Conservation (phyloP, 2,113 vertebrate species). For the Callocephalon fimbriatum region DNA sequence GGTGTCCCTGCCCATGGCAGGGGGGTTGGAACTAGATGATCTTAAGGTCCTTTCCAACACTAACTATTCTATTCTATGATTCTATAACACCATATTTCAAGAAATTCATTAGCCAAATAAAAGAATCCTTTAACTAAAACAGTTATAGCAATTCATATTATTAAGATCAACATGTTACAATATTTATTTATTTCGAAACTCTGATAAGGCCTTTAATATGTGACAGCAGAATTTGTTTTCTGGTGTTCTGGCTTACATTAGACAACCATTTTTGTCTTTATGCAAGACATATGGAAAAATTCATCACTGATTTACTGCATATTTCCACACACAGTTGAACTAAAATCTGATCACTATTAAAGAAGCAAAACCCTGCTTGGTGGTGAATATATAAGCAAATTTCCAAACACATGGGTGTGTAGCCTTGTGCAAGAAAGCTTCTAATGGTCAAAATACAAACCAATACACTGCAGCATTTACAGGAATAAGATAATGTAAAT, state of each 20-base stretch:
- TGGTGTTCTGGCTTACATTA: constrained; percentile 57
- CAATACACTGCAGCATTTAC: neutral
- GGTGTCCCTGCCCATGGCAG: no score
- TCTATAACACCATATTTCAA: neutral
- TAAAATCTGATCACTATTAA: constrained; percentile 16
- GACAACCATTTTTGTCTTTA: constrained; percentile 30
- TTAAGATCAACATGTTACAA: neutral
- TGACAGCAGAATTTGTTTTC: neutral
- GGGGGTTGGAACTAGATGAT: no score
- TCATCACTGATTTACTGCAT: constrained; percentile 48
- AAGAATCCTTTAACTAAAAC: neutral
- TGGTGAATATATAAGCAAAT: neutral
- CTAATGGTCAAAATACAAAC: neutral
- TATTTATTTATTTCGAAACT: constrained; percentile 4
- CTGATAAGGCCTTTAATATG: neutral
- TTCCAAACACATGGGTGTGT: neutral
- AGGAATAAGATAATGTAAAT: neutral
- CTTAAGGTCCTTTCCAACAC: no score
- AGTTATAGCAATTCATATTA: neutral
- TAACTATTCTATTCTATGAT: no score
- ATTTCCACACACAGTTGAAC: constrained; percentile 42
- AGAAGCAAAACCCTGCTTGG: constrained; percentile 11
- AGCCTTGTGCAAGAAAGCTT: neutral
- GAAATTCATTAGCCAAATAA: neutral
- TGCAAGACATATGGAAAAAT: constrained; percentile 56